Evolutionary conservation across 2,113 vertebrate species (phyloP), one percentile per base, ranked within the genome.

Genomic region (Scolopax mira): DNA sequence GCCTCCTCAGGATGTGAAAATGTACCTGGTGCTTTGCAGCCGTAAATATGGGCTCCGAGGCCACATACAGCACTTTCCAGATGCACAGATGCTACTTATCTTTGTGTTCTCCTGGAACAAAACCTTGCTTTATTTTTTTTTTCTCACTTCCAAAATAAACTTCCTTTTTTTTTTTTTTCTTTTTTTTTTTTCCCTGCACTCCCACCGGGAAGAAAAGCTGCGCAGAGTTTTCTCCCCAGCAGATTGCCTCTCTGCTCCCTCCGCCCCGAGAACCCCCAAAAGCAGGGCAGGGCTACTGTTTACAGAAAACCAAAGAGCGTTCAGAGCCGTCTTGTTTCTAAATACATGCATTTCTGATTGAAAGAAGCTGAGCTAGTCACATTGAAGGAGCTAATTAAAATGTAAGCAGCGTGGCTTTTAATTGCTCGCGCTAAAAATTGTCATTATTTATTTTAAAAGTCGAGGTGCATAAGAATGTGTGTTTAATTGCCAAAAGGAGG

Each of bases 91-190:
- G 90, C 90, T 85, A 13, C 89, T 95, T 89, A 89, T 86, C 90
- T 90, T 57, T 73, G 89, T 57, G 55, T 49, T 93, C 88, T 75
- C 69, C 93, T 95, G 94, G 93, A 96, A 96, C 73, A 93, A 93
- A 96, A 93, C 77, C 65, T 85, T 35, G 62, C 90, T 96, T 95
- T 95, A 79, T 94, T 54, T 49, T 49, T 52, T 51, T 97, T 96
- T 94, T 89, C 92, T 93, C 95, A 85, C 86, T 96, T 96, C 93
- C 96, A 96, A 97, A 97, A 96, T 80, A 95, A 97, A 96, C 96
- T 97, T 97, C 96, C 96, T 96, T 84, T 95, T 21, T 48, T 48
- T 48, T 48, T 22, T 48, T 12, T 12, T 23, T 48, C 11, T 48
- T 5, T 21, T 21, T 21, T 19, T 46, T 21, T 21, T 21, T 46